Base-by-base conservation (phyloP, 2,113 vertebrate species). In the Hipposideros armiger region DNA sequence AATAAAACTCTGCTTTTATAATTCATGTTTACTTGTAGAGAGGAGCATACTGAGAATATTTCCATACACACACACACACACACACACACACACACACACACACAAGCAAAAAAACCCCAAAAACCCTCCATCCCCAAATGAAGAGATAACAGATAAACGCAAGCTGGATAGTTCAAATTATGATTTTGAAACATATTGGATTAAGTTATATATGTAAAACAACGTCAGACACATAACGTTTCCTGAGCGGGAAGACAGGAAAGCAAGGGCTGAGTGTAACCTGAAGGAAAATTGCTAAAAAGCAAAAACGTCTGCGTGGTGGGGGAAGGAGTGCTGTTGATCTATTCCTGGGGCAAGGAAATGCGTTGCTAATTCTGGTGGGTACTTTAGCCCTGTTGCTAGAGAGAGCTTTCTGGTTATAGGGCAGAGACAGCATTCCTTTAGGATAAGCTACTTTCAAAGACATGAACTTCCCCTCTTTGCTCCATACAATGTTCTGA, bases 1-100 rank as follows among this genome's bases (percentile, higher is more conserved):
- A 83, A 54, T 69, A 50, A 45, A 92, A 20, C 5, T 76, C 0
- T 1, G 67, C 7, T 32, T 58, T 90, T 24, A 54, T 36, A 62
- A 90, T 45, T 60, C 28, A 45, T 52, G n/a, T 54, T 95, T 76
- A 45, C 60, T 83, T 69, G 90, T 74, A 86, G 24, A 81, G 24
- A 50, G 3, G 2, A 10, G 1, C 4, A 90, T 40, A 36, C 24
- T 40, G 17, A 66, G 1, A 2, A 40, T 40, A 80, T 87, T 60
- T 90, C 7, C 15, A 54, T 15, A 54, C 50, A 36, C 36, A 36
- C 36, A 36, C 36, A 36, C 36, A 36, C 36, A 36, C 36, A 36
- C 36, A 36, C 36, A 36, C 36, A 36, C 36, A 36, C 36, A 36
- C 36, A 36, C 36, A 36, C 36, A 36, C 36, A 36, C 36, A 36